phyloP scores from a whole-genome alignment of 2,113 vertebrate genomes.

The Syngnathus typhle region DNA sequence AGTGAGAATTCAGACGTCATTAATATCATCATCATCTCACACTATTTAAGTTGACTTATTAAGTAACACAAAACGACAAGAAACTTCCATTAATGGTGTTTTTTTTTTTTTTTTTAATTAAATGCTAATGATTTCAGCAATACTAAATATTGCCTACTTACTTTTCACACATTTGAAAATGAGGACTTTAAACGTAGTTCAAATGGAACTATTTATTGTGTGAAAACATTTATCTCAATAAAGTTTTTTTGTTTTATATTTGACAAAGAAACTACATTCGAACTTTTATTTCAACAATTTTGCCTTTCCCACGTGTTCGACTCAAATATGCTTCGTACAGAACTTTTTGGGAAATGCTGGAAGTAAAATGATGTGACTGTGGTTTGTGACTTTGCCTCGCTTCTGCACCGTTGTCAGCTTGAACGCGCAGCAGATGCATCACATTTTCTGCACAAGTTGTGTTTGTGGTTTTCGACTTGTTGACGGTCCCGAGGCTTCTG shows the following conservation, averaged over 20 bases:
- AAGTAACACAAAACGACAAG: too few relatives aligned
- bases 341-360: neutral
- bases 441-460: neutral
- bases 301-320: neutral
- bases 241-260: neutral
- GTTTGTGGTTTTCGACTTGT: neutral
- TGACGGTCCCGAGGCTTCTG: neutral
- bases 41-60: neutral
- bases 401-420: neutral
- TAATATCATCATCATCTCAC: neutral
- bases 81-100: too few relatives aligned
- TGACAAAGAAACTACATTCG: neutral
- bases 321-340: neutral
- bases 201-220: neutral
- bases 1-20: neutral
- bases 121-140: too few relatives aligned
- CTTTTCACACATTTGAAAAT: neutral
- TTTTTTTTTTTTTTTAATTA: too few relatives aligned
- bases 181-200: neutral
- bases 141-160: neutral
- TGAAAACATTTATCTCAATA: neutral
- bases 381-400: neutral
- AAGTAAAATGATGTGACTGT: neutral
- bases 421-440: neutral
- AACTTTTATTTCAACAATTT: neutral